Percentiles rank a stretch among this genome's conserved stretches.
Evolutionary conservation across 2,888 invertebrate genomes (phyloP).

Genomic region (Lagria hirta): DNA sequence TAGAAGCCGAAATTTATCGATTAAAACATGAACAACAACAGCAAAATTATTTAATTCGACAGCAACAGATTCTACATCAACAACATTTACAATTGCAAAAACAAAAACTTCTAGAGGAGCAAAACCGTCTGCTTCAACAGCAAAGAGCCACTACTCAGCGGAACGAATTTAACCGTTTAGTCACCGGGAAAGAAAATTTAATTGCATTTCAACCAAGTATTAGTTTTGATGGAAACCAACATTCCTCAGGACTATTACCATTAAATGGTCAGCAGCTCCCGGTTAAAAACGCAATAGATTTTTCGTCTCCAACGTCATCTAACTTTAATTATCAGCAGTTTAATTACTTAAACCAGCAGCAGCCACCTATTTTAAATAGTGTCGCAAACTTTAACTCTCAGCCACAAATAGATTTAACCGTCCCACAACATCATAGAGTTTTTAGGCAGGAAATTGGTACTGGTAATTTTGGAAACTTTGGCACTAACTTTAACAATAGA

Average conservation of each 20-base stretch:
- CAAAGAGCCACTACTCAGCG: slow-evolving; percentile 21
- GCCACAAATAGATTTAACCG: slow-evolving; percentile 11
- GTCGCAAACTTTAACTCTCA: slow-evolving; percentile 20
- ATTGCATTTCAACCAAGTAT: slow-evolving; percentile 60
- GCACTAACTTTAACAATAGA: slow-evolving; percentile 27
- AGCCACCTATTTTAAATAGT: slow-evolving; percentile 22
- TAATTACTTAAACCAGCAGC: slow-evolving; percentile 19
- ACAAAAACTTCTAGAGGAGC: slow-evolving; percentile 39
- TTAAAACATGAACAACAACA: slow-evolving; percentile 54
- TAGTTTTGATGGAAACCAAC: slow-evolving; percentile 48
- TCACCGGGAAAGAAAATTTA: slow-evolving; percentile 21
- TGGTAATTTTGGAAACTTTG: slow-evolving; percentile 46
- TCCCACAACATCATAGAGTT: slow-evolving; percentile 38
- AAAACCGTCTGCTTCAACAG: slow-evolving; percentile 46
- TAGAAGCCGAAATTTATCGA: slow-evolving; percentile 70
- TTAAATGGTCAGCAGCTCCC: slow-evolving; percentile 52
- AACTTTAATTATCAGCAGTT: slow-evolving; percentile 28
- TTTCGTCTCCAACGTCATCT: slow-evolving; percentile 37
- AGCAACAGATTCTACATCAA: slow-evolving; percentile 63
- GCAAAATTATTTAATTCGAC: slow-evolving; percentile 61
- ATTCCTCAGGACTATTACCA: slow-evolving; percentile 43
- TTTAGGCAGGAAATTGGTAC: slow-evolving; percentile 50
- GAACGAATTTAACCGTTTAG: slow-evolving; percentile 35
- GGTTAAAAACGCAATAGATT: slow-evolving; percentile 44
- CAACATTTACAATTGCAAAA: slow-evolving; percentile 54